Conservation (phyloP, 1,140 invertebrate species). For the Hormaphis cornu region DNA sequence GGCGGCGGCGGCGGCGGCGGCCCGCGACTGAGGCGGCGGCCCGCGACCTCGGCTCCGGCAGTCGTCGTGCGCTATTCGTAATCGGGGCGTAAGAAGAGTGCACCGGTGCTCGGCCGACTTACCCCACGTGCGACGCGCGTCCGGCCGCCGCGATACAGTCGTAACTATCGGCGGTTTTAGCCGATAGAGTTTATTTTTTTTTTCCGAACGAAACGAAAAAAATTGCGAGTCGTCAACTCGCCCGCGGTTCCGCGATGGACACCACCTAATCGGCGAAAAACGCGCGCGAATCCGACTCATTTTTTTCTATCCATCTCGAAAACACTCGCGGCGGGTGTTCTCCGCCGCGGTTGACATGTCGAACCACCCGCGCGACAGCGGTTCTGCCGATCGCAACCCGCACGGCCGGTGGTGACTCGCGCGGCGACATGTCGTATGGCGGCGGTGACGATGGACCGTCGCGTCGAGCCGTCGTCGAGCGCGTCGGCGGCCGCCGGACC, state of each 20-base stretch:
- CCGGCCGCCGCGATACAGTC: background rate
- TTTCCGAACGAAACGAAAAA: too few relatives aligned
- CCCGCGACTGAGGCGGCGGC: background rate
- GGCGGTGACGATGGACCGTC: background rate
- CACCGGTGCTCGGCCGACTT: constrained; percentile 29
- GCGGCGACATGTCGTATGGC: constrained; percentile 26
- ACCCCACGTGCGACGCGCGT: constrained; percentile 29
- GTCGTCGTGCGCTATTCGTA: constrained; percentile 30
- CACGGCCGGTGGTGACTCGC: constrained; percentile 13
- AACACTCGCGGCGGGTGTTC: too few relatives aligned
- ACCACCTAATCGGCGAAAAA: constrained; percentile 25
- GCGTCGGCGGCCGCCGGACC: background rate
- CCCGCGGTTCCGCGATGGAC: constrained; percentile 10
- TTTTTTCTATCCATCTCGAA: too few relatives aligned
- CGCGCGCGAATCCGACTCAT: too few relatives aligned
- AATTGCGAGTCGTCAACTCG: too few relatives aligned
- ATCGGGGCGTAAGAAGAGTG: constrained; percentile 32
- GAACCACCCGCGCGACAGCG: background rate
- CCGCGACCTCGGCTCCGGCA: constrained; percentile 29
- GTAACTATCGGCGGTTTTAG: background rate
- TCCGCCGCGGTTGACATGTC: too few relatives aligned
- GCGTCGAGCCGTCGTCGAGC: background rate
- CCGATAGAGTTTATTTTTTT: background rate
- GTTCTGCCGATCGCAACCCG: background rate
- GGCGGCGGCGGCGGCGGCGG: background rate